Conservation (phyloP, 2,797 vertebrate genomes). For the Eurystomus glaucurus region DNA sequence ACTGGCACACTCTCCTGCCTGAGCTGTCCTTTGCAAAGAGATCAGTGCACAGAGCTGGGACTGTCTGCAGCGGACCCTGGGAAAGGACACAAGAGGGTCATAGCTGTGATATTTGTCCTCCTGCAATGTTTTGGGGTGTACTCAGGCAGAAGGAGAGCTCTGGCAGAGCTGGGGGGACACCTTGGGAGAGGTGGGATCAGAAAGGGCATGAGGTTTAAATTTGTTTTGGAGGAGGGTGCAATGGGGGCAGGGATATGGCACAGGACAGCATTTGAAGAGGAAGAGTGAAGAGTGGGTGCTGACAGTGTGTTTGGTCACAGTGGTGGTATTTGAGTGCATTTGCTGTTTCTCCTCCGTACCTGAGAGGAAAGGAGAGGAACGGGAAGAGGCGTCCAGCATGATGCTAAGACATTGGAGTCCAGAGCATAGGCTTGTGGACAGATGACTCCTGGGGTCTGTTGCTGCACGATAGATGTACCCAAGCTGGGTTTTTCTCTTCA, state of each 20-base stretch:
- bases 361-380: not conserved
- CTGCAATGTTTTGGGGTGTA: not conserved
- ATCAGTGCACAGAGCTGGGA: not conserved
- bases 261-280: not conserved
- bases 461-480: not conserved
- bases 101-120: not conserved
- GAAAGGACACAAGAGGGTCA: not conserved
- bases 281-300: not conserved
- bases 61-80: not conserved
- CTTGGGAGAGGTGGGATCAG: not conserved
- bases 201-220: not conserved
- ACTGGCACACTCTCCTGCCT: not conserved
- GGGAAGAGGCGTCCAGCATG: not conserved
- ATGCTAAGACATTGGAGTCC: not conserved
- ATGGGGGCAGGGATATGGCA: not conserved
- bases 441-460: not conserved
- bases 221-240: not conserved
- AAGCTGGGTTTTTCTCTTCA: not conserved
- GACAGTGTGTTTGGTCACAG: not conserved
- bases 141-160: not conserved
- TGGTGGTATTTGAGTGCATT: not conserved
- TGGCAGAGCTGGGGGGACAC: not conserved
- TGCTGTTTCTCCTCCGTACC: not conserved
- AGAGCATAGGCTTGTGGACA: not conserved
- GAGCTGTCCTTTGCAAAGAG: not conserved